phyloP scores from a whole-genome alignment of 1,140 invertebrate species.

The Pseudomyrmex sp. region DNA sequence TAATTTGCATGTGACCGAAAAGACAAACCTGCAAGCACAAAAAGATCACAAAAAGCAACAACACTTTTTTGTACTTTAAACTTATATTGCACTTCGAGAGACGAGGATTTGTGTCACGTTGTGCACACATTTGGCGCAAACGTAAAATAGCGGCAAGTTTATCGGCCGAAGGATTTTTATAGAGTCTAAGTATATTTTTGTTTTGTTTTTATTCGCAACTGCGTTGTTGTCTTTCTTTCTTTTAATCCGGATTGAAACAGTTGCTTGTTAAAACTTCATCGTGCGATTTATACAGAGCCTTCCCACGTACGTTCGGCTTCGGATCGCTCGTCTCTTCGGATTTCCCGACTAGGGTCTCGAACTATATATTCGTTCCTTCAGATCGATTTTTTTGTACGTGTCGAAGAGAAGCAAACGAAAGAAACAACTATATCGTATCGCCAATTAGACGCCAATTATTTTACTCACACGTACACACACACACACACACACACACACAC shows the following conservation, averaged over 20 bases:
- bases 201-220: background rate
- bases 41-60: background rate
- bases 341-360: background rate
- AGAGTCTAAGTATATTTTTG: background rate
- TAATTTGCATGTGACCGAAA: background rate
- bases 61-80: slow-evolving; percentile 8
- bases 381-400: slow-evolving; percentile 49
- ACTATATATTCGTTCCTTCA: slow-evolving; percentile 42
- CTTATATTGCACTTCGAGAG: background rate
- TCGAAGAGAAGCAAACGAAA: slow-evolving; percentile 31
- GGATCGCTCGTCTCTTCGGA: slow-evolving; percentile 20
- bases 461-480: background rate
- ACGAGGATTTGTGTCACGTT: background rate
- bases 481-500: background rate
- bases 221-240: background rate
- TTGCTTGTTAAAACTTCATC: slow-evolving; percentile 3
- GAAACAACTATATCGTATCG: slow-evolving; percentile 27
- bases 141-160: background rate
- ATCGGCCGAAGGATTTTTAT: background rate
- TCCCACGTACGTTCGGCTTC: background rate
- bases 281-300: background rate
- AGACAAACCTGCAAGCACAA: background rate
- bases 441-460: slow-evolving; percentile 57
- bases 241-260: slow-evolving; percentile 11
- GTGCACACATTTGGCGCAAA: background rate